Conservation (phyloP, 2,113 vertebrate species). For the Prionailurus viverrinus region DNA sequence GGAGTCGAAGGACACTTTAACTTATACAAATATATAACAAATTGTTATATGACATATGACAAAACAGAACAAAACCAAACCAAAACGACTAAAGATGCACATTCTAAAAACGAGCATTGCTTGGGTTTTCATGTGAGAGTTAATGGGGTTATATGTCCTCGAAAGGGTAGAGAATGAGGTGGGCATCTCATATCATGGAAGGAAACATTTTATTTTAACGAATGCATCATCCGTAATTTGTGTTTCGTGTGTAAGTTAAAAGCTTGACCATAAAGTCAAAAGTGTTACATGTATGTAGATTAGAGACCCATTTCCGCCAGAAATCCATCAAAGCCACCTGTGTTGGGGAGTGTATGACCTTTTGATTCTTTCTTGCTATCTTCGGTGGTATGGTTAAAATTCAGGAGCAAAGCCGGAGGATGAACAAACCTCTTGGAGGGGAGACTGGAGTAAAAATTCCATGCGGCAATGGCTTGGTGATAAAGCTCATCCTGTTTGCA, state of each 20-base stretch:
- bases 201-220: not conserved
- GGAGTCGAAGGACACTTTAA: not conserved
- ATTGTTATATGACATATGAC: not conserved
- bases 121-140: not conserved
- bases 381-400: not conserved
- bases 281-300: not conserved
- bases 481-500: not conserved
- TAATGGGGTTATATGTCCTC: not conserved
- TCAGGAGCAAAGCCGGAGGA: not conserved
- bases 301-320: not conserved
- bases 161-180: not conserved
- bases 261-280: slow-evolving; percentile 26
- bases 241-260: slow-evolving; percentile 5
- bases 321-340: not conserved
- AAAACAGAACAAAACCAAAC: too few species aligned
- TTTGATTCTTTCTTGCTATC: not conserved
- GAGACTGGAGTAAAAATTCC: not conserved
- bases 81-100: not conserved
- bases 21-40: not conserved
- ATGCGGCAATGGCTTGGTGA: not conserved
- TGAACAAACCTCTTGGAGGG: not conserved
- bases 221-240: not conserved
- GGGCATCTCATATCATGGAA: not conserved
- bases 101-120: not conserved
- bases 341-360: not conserved